Evolutionary conservation across 2,888 invertebrate species (phyloP).

Genomic region (Diaphora mendica): DNA sequence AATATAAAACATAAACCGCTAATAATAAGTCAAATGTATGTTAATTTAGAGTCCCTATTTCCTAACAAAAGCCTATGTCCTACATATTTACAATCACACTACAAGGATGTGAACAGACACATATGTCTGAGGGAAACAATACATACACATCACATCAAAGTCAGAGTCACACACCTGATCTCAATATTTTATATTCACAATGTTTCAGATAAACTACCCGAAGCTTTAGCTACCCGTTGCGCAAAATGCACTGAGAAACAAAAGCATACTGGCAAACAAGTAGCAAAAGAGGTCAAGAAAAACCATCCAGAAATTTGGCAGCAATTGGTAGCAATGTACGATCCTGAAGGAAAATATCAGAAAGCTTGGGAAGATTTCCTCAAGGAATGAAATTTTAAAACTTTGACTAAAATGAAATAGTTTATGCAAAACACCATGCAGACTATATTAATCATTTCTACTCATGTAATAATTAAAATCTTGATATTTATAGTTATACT

Average conservation of each 20-base stretch:
- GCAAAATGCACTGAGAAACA: conserved; percentile 90
- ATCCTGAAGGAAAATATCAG: conserved; percentile 87
- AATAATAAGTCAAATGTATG: too few species aligned
- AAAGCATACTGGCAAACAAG: conserved; percentile 87
- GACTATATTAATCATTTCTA: background rate
- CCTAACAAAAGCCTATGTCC: too few species aligned
- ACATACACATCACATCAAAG: too few species aligned
- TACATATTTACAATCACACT: too few species aligned
- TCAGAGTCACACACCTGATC: too few species aligned
- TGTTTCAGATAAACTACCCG: conserved; percentile 88
- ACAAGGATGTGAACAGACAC: too few species aligned
- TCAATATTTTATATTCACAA: background rate
- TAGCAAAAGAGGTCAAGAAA: conserved; percentile 86
- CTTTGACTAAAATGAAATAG: background rate
- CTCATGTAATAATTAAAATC: background rate
- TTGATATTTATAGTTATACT: background rate
- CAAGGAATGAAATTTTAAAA: conserved; percentile 11
- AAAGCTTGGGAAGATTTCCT: conserved; percentile 73
- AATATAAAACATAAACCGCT: background rate
- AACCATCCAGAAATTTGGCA: conserved; percentile 85
- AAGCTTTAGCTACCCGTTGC: conserved; percentile 89
- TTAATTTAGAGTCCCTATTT: too few species aligned
- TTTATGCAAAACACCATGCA: background rate
- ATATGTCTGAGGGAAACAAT: too few species aligned
- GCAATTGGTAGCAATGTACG: conserved; percentile 84